Conservation (phyloP, 2,113 vertebrate species). For the Emydocephalus ijimae region DNA sequence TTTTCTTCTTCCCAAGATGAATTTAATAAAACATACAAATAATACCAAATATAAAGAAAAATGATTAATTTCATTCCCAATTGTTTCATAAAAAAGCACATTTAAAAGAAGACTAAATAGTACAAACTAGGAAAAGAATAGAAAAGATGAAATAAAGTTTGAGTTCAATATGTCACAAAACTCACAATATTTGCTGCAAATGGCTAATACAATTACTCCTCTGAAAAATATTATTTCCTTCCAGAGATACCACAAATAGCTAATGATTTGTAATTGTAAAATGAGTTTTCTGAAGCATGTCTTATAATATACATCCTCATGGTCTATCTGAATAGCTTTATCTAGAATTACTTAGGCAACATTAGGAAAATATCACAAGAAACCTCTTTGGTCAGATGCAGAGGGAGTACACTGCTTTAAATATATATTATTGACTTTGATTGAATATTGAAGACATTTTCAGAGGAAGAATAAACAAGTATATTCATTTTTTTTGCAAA, state of each 20-base stretch:
- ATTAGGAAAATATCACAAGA: conserved; percentile 37
- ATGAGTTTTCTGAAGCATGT: neutral
- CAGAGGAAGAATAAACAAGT: conserved; percentile 25
- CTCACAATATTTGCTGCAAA: neutral
- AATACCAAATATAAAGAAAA: neutral
- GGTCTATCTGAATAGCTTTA: conserved; percentile 2
- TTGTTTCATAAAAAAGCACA: neutral
- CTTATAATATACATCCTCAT: conserved; percentile 4
- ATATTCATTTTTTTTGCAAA: conserved; percentile 12
- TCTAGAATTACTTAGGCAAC: conserved; percentile 37
- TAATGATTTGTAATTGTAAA: conserved; percentile 24
- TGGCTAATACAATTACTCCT: neutral
- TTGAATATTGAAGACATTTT: conserved; percentile 14
- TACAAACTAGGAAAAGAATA: neutral
- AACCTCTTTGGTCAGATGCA: conserved; percentile 30
- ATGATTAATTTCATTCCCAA: neutral
- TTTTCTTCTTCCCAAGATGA: neutral
- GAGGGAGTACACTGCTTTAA: conserved; percentile 34
- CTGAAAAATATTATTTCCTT: neutral
- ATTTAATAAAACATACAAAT: neutral
- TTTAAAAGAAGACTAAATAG: neutral
- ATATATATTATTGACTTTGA: conserved; percentile 32
- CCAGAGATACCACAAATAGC: neutral
- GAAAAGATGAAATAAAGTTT: neutral
- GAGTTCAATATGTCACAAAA: neutral